phyloP scores from a whole-genome alignment of 2,797 vertebrate species.

The Schizothorax lantsangensis region DNA sequence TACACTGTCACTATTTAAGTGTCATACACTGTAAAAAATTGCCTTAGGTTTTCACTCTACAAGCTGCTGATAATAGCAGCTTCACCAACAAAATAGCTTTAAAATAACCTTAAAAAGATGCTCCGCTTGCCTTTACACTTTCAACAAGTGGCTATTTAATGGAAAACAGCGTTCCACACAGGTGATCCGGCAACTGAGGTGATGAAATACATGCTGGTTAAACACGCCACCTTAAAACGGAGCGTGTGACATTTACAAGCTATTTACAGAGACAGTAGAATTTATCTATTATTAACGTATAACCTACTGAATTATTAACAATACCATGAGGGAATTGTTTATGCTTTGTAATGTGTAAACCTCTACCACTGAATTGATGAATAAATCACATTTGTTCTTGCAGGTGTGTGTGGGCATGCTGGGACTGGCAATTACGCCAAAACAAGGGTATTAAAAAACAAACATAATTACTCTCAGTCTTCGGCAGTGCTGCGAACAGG shows the following conservation, averaged over 20 bases:
- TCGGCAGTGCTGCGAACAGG: slow-evolving; percentile 48
- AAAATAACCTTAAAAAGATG: slow-evolving; percentile 26
- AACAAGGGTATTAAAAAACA: slow-evolving; percentile 56
- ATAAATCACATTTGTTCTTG: slow-evolving; percentile 67
- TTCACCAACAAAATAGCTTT: neutral
- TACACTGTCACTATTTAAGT: neutral
- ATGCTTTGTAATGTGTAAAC: slow-evolving; percentile 64
- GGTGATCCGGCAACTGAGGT: slow-evolving; percentile 30
- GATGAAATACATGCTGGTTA: slow-evolving; percentile 57
- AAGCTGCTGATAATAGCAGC: neutral
- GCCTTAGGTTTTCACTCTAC: no score
- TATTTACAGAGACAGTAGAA: slow-evolving; percentile 69
- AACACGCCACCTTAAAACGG: slow-evolving; percentile 61
- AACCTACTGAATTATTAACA: slow-evolving; percentile 73
- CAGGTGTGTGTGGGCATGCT: slow-evolving; percentile 56
- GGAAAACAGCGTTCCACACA: slow-evolving; percentile 40
- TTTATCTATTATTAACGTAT: slow-evolving; percentile 74
- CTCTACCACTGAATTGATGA: slow-evolving; percentile 65
- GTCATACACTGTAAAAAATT: neutral
- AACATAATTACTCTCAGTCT: slow-evolving; percentile 54
- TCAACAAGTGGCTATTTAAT: slow-evolving; percentile 1
- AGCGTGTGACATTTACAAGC: slow-evolving; percentile 73
- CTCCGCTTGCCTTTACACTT: neutral
- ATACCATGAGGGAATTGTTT: slow-evolving; percentile 62
- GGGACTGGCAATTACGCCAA: slow-evolving; percentile 56